Evolutionary conservation across 2,113 vertebrate species (phyloP), one percentile per base, ranked within the genome.

Genomic region (Chascanopsetta lugubris): DNA sequence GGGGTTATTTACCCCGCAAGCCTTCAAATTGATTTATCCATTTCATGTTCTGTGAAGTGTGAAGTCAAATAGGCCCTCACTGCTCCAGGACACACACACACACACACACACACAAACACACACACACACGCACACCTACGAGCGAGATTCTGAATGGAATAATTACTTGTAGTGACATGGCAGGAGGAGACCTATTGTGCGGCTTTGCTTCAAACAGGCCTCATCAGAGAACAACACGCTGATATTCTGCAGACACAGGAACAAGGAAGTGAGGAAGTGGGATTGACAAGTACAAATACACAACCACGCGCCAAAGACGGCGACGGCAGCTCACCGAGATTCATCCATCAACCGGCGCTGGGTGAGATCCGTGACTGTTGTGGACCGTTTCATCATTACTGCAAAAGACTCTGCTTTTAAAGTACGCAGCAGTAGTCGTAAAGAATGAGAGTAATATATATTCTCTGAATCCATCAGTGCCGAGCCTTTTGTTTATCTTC

Each of bases 21-120:
- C 72, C 66, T 42, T 79, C 47, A 68, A 73, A 73, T 22, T 66
- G 65, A 78, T 79, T 86, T 72, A 73, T 77, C 54, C 65, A 72
- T 76, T 72, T 71, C 57, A 82, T 84, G 76, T 34, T 72, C 76
- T 57, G 48, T 83, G 69, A 75, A 85, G 73, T 80, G 80, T 75
- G 55, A 83, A 80, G 29, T 67, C 59, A 57, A 65, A 53, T 48
- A 48, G 55, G 53, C 24, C 59, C 26, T 69, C 38, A 27, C 27
- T 34, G 78, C 76, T 75, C 55, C 30, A 45, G 61, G 60, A 69
- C 20, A 62, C 20, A 49, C 30, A 42, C 50, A 38, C 29, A 47
- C 67, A 51, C 3, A 8, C 24, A 8, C 20, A n/a, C 38, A n/a
- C 38, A 2, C 38, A 17, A 13, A 17, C 15, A 6, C 17, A 6